Evolutionary conservation across 2,888 invertebrate species (phyloP).

Genomic region (Conomelus anceps): DNA sequence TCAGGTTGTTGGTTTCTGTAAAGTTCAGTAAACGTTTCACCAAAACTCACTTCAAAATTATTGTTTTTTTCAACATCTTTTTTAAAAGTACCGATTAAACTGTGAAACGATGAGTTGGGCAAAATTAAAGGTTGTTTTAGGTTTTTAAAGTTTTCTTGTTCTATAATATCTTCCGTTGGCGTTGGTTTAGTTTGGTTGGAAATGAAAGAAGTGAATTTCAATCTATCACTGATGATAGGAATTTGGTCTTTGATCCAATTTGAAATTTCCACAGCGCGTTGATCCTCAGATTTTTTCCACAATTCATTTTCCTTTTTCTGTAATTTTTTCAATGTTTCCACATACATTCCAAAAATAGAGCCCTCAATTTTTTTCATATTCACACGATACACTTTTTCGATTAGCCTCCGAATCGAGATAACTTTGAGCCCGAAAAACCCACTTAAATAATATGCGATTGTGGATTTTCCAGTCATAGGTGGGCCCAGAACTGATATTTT

Average conservation of each 20-base stretch:
- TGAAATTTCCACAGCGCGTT: background rate
- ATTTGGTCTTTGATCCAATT: constrained; percentile 1
- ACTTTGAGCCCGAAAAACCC: background rate
- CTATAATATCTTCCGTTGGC: background rate
- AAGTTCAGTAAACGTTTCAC: background rate
- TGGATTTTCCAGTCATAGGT: background rate
- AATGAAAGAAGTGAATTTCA: background rate
- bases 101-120: background rate
- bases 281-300: background rate
- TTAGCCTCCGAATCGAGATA: background rate
- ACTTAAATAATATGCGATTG: background rate
- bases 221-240: background rate
- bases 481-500: background rate
- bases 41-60: background rate
- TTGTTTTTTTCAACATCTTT: background rate
- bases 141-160: background rate
- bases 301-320: background rate
- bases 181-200: background rate
- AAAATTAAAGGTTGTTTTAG: background rate
- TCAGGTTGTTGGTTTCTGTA: background rate
- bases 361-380: background rate
- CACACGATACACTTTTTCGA: background rate
- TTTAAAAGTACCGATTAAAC: background rate
- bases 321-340: background rate
- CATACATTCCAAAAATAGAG: background rate